These are phyloP conservation scores for Criorhina ranunculi DNA, from an alignment of 2,888 invertebrate genomes.

Conservation along the genomic window DNA sequence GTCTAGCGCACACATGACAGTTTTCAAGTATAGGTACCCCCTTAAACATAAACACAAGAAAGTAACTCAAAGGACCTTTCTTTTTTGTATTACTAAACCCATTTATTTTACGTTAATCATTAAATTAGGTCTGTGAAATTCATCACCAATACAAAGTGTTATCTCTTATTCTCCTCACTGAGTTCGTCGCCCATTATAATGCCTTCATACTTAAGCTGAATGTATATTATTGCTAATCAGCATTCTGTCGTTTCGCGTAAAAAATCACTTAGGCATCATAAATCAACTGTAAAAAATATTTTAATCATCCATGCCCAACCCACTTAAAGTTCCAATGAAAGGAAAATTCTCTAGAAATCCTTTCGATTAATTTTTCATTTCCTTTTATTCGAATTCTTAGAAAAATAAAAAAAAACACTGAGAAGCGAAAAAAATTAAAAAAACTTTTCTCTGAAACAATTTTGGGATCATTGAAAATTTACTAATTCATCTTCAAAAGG, in stretches of 20 bases:
- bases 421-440: constrained; percentile 14
- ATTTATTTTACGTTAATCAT: constrained; percentile 30
- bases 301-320: constrained; percentile 37
- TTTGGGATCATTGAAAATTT: constrained; percentile 60
- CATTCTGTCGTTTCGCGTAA: constrained; percentile 18
- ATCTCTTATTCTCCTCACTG: constrained; percentile 37
- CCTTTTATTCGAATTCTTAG: constrained; percentile 20
- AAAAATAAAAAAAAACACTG: not conserved
- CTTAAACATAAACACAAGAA: too few relatives aligned
- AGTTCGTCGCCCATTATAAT: constrained; percentile 25
- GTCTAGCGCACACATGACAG: too few relatives aligned
- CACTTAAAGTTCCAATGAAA: constrained; percentile 6
- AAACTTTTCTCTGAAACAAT: constrained; percentile 58
- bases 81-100: not conserved
- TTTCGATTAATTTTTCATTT: constrained; percentile 52
- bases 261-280: constrained; percentile 64
- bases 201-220: constrained; percentile 21
- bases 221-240: constrained; percentile 24
- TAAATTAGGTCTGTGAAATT: constrained; percentile 14
- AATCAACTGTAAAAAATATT: constrained; percentile 56
- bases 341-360: constrained; percentile 21
- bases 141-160: constrained; percentile 5
- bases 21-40: too few relatives aligned
- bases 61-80: constrained; percentile 3
- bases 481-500: constrained; percentile 62